A percentile compares a stretch with the other conserved stretches of the same genome.
These are phyloP conservation scores for Ecliptopera silaceata DNA, from an alignment of 2,888 invertebrate species.

Conservation along the genomic window DNA sequence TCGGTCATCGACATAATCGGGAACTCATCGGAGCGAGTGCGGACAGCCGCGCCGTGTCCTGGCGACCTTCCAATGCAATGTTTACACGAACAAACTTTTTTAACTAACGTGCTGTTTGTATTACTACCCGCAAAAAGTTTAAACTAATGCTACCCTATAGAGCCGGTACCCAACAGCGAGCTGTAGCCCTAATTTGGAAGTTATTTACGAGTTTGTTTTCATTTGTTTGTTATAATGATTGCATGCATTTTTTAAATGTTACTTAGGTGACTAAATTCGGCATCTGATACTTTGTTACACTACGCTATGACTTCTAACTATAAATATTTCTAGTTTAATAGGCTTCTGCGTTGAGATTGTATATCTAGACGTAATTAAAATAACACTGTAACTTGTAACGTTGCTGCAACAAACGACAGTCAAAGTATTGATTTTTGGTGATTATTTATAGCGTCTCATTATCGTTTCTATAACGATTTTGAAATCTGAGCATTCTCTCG, in stretches of 20 bases:
- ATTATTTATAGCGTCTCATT: too few relatives aligned
- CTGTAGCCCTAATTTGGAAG: background rate
- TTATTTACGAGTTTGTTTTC: background rate
- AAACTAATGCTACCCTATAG: slow-evolving; percentile 41
- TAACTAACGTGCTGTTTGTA: slow-evolving; percentile 45
- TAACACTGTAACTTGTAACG: too few relatives aligned
- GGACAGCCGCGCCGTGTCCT: slow-evolving; percentile 41
- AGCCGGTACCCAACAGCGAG: slow-evolving; percentile 1
- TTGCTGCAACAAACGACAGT: too few relatives aligned
- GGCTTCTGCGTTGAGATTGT: too few relatives aligned
- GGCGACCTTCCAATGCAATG: slow-evolving; percentile 55
- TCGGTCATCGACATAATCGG: slow-evolving; percentile 37
- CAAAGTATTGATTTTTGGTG: too few relatives aligned
- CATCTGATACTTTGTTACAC: too few relatives aligned
- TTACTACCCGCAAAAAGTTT: slow-evolving; percentile 49
- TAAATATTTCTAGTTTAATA: too few relatives aligned
- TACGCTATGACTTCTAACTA: too few relatives aligned
- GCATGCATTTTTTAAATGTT: too few relatives aligned
- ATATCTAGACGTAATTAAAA: too few relatives aligned
- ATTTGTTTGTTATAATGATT: too few relatives aligned
- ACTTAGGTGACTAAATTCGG: too few relatives aligned
- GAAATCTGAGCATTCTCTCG: slow-evolving; percentile 21
- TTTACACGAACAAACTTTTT: slow-evolving; percentile 53
- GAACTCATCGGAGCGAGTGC: slow-evolving; percentile 39
- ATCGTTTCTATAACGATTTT: background rate